Percentiles rank a stretch among this genome's conserved stretches.
Conservation (phyloP, 2,888 invertebrate species). For the Callinectes sapidus region DNA sequence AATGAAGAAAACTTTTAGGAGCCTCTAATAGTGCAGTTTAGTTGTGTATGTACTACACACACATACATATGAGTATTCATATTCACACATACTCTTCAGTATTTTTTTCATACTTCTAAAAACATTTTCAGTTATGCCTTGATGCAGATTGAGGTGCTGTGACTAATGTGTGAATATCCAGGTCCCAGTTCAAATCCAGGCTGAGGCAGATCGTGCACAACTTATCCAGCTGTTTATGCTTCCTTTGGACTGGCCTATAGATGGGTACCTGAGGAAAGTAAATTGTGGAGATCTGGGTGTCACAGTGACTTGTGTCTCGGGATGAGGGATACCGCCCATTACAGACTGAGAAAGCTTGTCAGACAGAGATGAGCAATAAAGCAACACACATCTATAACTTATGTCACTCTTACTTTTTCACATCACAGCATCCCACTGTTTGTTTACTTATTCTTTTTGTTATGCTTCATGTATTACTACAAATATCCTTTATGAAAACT, state of each 20-base stretch:
- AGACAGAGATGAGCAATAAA: no score
- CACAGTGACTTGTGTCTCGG: no score
- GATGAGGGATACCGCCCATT: no score
- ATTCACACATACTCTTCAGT: background rate
- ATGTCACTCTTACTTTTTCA: background rate
- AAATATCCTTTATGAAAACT: constrained; percentile 22
- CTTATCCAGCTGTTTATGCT: no score
- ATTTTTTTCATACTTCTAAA: background rate
- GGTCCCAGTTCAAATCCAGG: no score
- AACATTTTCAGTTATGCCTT: background rate
- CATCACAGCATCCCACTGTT: background rate
- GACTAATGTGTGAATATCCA: no score
- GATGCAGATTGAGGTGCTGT: background rate
- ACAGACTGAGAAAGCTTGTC: no score
- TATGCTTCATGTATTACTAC: background rate
- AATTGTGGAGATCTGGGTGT: no score
- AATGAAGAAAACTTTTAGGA: background rate
- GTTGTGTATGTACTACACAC: background rate
- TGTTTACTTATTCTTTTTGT: background rate
- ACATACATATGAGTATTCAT: background rate
- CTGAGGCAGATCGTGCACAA: no score
- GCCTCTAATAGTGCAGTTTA: background rate
- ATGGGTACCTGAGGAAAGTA: no score
- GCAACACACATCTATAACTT: background rate
- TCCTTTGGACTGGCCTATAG: no score